A percentile compares a stretch with the other conserved stretches of the same genome.
Evolutionary conservation across 1,140 invertebrate genomes (phyloP).

Genomic region (Holcopasites calliopsidis): DNA sequence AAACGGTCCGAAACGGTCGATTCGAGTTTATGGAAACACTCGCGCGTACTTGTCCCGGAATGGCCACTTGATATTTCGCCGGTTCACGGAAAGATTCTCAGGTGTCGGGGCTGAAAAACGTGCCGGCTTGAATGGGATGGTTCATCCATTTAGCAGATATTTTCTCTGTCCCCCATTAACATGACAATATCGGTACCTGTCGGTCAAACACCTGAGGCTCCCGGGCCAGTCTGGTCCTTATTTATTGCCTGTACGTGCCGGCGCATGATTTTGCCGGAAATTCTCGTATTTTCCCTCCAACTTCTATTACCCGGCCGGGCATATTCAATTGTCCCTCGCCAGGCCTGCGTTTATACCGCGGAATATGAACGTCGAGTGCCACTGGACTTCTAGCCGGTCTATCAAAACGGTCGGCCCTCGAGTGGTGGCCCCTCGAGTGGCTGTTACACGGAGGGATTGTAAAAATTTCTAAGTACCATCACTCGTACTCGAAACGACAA

Average conservation of each 20-base stretch:
- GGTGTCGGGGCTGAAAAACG: conserved; percentile 65
- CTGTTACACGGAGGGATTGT: conserved; percentile 2
- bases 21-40: conserved; percentile 13
- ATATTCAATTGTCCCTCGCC: background rate
- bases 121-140: conserved; percentile 67
- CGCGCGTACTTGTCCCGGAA: background rate
- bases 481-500: background rate
- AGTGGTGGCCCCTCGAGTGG: conserved; percentile 1
- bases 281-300: background rate
- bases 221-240: conserved; percentile 48
- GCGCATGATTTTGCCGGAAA: conserved; percentile 65
- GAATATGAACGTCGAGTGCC: background rate
- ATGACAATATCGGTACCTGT: conserved; percentile 76
- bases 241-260: conserved; percentile 75
- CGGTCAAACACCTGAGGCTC: conserved; percentile 47
- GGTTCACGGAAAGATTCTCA: conserved; percentile 6
- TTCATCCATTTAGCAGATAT: conserved; percentile 69
- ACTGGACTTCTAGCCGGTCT: background rate
- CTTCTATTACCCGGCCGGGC: background rate
- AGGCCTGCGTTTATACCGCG: background rate
- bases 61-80: conserved; percentile 35
- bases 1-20: background rate
- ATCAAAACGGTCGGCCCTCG: conserved; percentile 10
- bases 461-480: conserved; percentile 3
- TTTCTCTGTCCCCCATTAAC: conserved; percentile 69